A percentile compares a stretch with the other conserved stretches of the same genome.
Evolutionary conservation across 37 sponge, comb jelly and placozoan species (phyloP).

Genomic region (Ephydatia muelleri): DNA sequence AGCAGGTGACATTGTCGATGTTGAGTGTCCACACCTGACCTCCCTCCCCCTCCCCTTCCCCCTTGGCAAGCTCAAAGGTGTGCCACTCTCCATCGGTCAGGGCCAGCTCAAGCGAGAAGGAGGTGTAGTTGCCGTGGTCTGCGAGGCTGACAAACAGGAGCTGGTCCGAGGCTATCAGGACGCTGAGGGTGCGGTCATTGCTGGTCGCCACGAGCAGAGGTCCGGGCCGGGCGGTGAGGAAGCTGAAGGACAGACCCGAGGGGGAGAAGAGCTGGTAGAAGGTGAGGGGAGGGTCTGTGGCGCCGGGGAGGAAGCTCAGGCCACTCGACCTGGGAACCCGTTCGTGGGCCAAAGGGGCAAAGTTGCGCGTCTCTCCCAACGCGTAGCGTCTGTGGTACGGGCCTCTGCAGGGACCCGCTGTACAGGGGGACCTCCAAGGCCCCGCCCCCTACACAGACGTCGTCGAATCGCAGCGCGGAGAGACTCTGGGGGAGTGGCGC

Average conservation of each 20-base stretch:
- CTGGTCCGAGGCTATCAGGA: too few species aligned
- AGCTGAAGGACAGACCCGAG: too few species aligned
- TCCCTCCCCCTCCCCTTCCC: background rate
- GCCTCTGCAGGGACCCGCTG: constrained; percentile 2
- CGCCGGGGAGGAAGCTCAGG: background rate
- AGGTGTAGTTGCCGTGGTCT: too few species aligned
- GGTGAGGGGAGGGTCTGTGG: too few species aligned
- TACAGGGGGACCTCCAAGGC: constrained; percentile 22
- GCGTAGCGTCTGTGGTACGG: constrained; percentile 22
- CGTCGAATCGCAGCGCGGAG: too few species aligned
- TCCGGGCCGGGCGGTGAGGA: too few species aligned
- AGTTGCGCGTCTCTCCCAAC: constrained; percentile 15
- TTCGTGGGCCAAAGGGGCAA: background rate
- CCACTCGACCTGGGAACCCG: background rate
- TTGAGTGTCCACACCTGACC: background rate
- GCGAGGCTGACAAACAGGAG: too few species aligned
- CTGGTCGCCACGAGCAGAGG: too few species aligned
- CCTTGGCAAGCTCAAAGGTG: background rate
- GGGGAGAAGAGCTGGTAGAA: too few species aligned
- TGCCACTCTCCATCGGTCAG: constrained; percentile 37
- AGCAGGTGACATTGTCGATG: background rate
- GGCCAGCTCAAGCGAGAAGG: too few species aligned
- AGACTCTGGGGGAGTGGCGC: too few species aligned
- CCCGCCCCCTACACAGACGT: constrained; percentile 31
- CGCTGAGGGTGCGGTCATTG: too few species aligned